A percentile compares a stretch with the other conserved stretches of the same genome.
These are phyloP conservation scores for Helarctos malayanus DNA, from an alignment of 2,797 vertebrate genomes.

Conservation along the genomic window DNA sequence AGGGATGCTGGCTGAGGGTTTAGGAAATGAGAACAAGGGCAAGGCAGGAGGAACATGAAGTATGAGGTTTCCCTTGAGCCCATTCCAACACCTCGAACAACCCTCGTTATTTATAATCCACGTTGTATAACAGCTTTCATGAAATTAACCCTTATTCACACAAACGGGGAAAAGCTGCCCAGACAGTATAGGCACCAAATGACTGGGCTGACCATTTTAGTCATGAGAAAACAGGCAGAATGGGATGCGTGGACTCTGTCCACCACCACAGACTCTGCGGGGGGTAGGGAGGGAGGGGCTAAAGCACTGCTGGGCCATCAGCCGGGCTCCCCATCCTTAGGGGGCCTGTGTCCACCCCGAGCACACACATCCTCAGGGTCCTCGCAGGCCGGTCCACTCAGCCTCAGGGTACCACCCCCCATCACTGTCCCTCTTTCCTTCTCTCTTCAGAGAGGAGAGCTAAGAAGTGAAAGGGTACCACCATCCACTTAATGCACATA, in stretches of 20 bases:
- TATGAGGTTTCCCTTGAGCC: not conserved
- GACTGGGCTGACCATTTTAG: not conserved
- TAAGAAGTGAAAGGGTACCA: not conserved
- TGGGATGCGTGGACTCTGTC: accelerated
- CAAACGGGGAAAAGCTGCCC: not conserved
- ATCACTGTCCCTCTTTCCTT: not conserved
- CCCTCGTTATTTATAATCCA: too few relatives aligned
- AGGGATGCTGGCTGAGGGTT: not conserved
- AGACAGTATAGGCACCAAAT: not conserved
- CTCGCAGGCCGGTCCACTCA: accelerated
- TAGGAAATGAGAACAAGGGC: not conserved
- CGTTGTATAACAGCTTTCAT: not conserved
- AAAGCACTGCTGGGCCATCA: accelerated
- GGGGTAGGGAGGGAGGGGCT: not conserved
- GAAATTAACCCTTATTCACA: not conserved
- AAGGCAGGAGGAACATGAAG: not conserved
- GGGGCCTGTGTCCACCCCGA: not conserved
- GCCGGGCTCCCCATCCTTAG: not conserved
- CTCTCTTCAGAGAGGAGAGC: not conserved
- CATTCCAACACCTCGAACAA: not conserved
- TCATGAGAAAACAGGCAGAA: not conserved
- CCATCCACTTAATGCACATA: not conserved
- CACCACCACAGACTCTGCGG: too few relatives aligned
- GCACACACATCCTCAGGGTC: accelerated
- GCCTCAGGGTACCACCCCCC: accelerated